A percentile compares a stretch with the other conserved stretches of the same genome.
Evolutionary conservation across 2,797 vertebrate species (phyloP).

Genomic region (Picus viridis): DNA sequence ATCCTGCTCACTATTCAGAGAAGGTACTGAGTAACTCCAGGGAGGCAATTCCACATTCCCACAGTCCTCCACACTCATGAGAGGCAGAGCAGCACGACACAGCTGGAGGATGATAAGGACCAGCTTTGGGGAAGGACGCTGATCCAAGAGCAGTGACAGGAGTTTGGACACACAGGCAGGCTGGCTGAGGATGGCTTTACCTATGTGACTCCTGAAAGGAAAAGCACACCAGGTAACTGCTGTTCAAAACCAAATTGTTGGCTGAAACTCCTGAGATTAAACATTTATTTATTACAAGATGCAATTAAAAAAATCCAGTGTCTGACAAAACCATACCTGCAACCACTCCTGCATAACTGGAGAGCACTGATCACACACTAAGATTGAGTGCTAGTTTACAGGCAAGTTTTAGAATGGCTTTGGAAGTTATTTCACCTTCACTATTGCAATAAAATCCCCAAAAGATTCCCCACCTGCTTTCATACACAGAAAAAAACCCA

Average conservation of each 20-base stretch:
- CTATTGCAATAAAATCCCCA: background rate
- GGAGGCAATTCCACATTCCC: slow-evolving; percentile 95
- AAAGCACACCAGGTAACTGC: background rate
- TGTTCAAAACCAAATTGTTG: background rate
- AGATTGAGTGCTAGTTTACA: background rate
- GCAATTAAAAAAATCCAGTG: background rate
- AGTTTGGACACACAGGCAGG: slow-evolving; percentile 98
- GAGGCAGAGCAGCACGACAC: slow-evolving; percentile 93
- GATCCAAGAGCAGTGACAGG: slow-evolving; percentile 94
- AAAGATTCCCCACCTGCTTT: background rate
- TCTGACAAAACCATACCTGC: background rate
- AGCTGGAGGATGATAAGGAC: slow-evolving; percentile 98
- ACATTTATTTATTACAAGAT: background rate
- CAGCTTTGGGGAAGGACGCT: slow-evolving; percentile 96
- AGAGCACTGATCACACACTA: background rate
- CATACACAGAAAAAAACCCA: background rate
- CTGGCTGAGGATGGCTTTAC: slow-evolving; percentile 98
- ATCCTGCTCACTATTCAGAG: slow-evolving; percentile 92
- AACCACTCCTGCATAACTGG: background rate
- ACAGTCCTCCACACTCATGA: slow-evolving; percentile 99
- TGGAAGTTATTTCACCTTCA: background rate
- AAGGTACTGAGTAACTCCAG: slow-evolving; percentile 96
- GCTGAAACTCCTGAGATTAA: background rate
- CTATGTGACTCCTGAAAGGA: slow-evolving; percentile 93
- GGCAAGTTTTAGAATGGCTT: background rate